Base-by-base conservation (phyloP, 2,888 invertebrate genomes). In the Spodoptera picta region DNA sequence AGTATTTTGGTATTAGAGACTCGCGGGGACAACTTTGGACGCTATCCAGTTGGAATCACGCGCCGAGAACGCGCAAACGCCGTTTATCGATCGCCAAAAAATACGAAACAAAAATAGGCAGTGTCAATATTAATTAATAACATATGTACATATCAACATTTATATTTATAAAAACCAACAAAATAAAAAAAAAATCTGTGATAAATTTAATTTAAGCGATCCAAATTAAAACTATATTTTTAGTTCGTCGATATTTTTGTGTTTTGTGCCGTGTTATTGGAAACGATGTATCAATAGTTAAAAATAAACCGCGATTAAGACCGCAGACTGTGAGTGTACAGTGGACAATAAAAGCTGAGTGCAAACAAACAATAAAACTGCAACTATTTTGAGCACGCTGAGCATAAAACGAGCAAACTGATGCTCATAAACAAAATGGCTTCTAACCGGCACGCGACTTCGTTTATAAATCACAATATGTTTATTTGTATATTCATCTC, bases 401-500 rank as follows among this genome's bases (percentile, higher is more conserved):
- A 83, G 74, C 85, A 86, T 89, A 90, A 90, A 90, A 88, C 83
- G 83, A 88, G 82, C 79, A 87, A 86, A 85, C 81, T 76, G 82
- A 84, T 82, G 81, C 83, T 87, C 88, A 87, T 89, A 92, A 91
- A 91, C 91, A 92, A 93, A 87, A 93, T 94, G 94, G 93, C 91
- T 83, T 83, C 90, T 83, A 84, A 84, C 85, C 89, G 90, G 90
- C 92, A 91, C 90, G 90, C 92, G 90, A 90, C 90, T 87, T 83
- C 87, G 83, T 86, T 89, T 89, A 90, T 92, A 90, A 91, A 90
- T 88, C 91, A 90, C 86, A 89, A 90, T 83, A 85, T 93, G 92
- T 94, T 94, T 94, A 93, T 94, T 93, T 93, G 87, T 92, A 84
- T 92, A 84, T 90, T 90, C 73, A 74, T 94, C 90, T 93, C 92